Conservation (phyloP, 2,797 vertebrate species). For the Kryptopterus vitreolus region DNA sequence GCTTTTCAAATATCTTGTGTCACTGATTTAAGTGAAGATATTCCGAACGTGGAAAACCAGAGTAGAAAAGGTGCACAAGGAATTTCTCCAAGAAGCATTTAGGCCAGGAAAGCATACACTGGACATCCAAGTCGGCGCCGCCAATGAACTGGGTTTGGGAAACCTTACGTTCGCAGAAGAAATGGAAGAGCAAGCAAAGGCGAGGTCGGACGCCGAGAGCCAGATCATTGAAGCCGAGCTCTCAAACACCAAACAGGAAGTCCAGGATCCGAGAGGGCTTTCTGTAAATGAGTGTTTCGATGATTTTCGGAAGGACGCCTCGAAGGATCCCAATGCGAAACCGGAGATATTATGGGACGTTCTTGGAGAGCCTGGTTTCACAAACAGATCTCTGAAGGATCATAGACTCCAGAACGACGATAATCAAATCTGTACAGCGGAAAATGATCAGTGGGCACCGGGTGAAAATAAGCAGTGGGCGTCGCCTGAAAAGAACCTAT, state of each 20-base stretch:
- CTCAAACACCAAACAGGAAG: slow-evolving; percentile 55
- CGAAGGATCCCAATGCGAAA: slow-evolving; percentile 59
- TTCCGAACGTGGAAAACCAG: slow-evolving; percentile 59
- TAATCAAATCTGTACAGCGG: slow-evolving; percentile 69
- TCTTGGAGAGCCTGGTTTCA: slow-evolving; percentile 65
- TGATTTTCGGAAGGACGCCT: slow-evolving; percentile 35
- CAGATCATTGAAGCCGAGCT: slow-evolving; percentile 68
- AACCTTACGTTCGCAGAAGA: slow-evolving; percentile 66
- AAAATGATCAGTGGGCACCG: slow-evolving; percentile 79
- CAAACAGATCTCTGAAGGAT: slow-evolving; percentile 59
- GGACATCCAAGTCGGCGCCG: slow-evolving; percentile 59
- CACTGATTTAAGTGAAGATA: slow-evolving; percentile 56
- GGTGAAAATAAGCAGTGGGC: slow-evolving; percentile 79
- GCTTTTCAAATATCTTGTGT: slow-evolving; percentile 45
- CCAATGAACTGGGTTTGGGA: slow-evolving; percentile 74
- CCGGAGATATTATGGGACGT: slow-evolving; percentile 68
- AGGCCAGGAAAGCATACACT: slow-evolving; percentile 47
- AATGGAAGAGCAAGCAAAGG: slow-evolving; percentile 53
- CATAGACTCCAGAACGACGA: slow-evolving; percentile 67
- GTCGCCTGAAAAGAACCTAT: slow-evolving; percentile 62
- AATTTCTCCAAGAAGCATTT: slow-evolving; percentile 43
- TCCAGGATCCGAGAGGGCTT: slow-evolving; percentile 13
- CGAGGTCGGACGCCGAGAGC: slow-evolving; percentile 63
- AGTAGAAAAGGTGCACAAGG: slow-evolving; percentile 52
- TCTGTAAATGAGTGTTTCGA: slow-evolving; percentile 41